These are phyloP conservation scores for Rhinopithecus roxellana DNA, from an alignment of 2,113 vertebrate genomes.

Conservation along the genomic window DNA sequence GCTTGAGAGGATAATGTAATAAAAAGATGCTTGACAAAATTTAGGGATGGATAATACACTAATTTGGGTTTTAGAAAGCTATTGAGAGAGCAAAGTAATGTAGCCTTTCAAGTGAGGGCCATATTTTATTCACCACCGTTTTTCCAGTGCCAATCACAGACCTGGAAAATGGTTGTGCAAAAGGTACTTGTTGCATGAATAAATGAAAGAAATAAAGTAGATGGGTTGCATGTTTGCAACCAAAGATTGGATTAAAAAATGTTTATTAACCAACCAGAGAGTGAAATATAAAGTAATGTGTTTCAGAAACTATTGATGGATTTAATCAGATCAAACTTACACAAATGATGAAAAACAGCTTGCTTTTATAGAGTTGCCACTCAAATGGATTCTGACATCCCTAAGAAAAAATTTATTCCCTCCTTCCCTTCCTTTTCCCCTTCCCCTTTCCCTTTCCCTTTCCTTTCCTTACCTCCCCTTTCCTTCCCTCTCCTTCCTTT, in stretches of 20 bases:
- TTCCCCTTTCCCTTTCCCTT: neutral
- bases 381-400: neutral
- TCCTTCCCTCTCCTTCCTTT: too few relatives aligned
- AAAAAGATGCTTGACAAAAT: neutral
- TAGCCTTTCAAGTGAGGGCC: neutral
- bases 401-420: neutral
- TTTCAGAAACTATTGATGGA: neutral
- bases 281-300: neutral
- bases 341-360: neutral
- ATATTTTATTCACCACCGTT: neutral
- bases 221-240: neutral
- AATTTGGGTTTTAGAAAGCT: neutral
- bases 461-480: too few relatives aligned
- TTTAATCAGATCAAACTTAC: neutral
- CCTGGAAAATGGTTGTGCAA: neutral
- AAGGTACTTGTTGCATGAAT: neutral
- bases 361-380: neutral
- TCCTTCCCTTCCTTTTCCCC: fast-evolving
- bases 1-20: neutral
- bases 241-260: neutral
- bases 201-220: neutral
- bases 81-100: too few relatives aligned
- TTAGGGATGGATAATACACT: fast-evolving
- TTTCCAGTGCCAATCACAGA: neutral
- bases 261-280: neutral